Evolutionary conservation across 1,140 invertebrate species (phyloP).

Genomic region (Aphelenchoides fujianensis): DNA sequence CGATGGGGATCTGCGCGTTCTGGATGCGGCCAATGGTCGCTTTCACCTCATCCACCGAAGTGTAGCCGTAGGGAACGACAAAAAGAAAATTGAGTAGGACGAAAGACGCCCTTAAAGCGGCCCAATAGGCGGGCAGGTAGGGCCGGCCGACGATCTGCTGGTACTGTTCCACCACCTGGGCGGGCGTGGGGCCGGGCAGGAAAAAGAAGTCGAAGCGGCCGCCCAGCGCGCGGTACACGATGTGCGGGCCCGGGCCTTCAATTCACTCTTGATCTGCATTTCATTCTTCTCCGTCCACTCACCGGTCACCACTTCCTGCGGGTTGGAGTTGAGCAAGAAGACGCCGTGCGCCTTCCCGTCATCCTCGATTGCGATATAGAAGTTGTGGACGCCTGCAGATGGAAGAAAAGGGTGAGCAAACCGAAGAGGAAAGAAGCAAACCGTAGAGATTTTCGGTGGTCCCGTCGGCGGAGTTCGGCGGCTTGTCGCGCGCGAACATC

Average conservation of each 20-base stretch:
- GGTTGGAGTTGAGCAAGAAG: conserved; percentile 66
- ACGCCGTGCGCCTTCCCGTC: conserved; percentile 66
- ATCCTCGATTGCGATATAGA: conserved; percentile 67
- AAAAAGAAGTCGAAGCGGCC: conserved; percentile 65
- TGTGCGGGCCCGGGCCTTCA: conserved; percentile 52
- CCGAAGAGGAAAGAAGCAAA: too few species aligned
- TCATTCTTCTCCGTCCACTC: too few species aligned
- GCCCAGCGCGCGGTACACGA: conserved; percentile 59
- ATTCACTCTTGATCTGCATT: too few species aligned
- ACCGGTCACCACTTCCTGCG: conserved; percentile 62
- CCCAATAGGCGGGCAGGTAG: conserved; percentile 65
- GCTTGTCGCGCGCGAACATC: conserved; percentile 65
- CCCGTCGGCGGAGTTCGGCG: conserved; percentile 50
- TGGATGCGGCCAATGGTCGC: conserved; percentile 13
- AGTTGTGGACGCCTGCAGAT: conserved; percentile 68
- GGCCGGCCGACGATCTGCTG: conserved; percentile 61
- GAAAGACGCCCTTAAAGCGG: too few species aligned
- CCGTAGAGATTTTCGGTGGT: conserved; percentile 48
- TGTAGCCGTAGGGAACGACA: conserved; percentile 34
- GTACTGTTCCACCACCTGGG: conserved; percentile 66
- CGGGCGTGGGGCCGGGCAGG: conserved; percentile 65
- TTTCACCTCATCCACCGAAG: conserved; percentile 18
- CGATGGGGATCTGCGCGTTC: conserved; percentile 57
- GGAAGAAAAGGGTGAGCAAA: neutral
- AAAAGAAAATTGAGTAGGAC: too few species aligned